Evolutionary conservation across 2,113 vertebrate genomes (phyloP).

Genomic region (Thomomys bottae): DNA sequence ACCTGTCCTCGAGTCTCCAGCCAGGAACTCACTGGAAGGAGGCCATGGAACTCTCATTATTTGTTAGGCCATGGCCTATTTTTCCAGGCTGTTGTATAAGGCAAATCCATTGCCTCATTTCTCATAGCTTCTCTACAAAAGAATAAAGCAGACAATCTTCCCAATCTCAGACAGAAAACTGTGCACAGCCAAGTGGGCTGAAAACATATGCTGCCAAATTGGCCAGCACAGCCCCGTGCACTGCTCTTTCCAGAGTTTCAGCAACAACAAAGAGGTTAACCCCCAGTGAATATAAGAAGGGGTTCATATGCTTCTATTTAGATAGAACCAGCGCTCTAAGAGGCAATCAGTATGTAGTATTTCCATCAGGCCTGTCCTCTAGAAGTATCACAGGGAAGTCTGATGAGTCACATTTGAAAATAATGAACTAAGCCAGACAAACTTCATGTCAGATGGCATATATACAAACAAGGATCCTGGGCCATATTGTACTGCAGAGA

Average conservation of each 20-base stretch:
- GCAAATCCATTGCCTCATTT: slow-evolving; percentile 73
- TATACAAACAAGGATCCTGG: background rate
- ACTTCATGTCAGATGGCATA: background rate
- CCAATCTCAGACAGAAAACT: slow-evolving; percentile 73
- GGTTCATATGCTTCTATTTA: slow-evolving; percentile 20
- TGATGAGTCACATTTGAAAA: background rate
- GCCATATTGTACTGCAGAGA: background rate
- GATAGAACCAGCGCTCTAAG: background rate
- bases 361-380: background rate
- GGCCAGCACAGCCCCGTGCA: slow-evolving; percentile 45
- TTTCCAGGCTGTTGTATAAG: slow-evolving; percentile 78
- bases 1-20: slow-evolving; percentile 73
- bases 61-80: slow-evolving; percentile 77
- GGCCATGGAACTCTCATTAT: slow-evolving; percentile 75
- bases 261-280: slow-evolving; percentile 62
- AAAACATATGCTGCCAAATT: slow-evolving; percentile 71
- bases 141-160: slow-evolving; percentile 76
- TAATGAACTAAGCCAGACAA: background rate
- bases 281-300: slow-evolving; percentile 19
- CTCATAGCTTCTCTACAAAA: slow-evolving; percentile 70
- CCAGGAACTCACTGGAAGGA: slow-evolving; percentile 75
- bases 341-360: background rate
- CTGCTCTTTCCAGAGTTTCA: slow-evolving; percentile 41
- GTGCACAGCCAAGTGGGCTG: slow-evolving; percentile 71
- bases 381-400: background rate